phyloP scores from a whole-genome alignment of 1,140 invertebrate species.

The Heliconius hewitsoni region DNA sequence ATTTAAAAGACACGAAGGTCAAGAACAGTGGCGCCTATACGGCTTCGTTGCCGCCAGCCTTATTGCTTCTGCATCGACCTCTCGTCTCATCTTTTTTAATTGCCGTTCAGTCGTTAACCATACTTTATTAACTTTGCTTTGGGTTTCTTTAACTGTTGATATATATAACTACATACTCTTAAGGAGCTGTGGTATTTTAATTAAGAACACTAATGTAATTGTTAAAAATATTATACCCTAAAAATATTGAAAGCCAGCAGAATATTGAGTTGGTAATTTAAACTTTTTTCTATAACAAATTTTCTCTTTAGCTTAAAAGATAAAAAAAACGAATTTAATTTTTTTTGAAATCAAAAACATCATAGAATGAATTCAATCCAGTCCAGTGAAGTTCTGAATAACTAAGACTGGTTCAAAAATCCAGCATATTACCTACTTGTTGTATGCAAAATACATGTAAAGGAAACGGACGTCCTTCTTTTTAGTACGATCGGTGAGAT shows the following conservation, averaged over 20 bases:
- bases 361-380: neutral
- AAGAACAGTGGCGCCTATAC: constrained; percentile 54
- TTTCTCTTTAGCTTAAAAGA: no score
- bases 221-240: no score
- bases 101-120: constrained; percentile 42
- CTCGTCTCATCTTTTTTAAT: constrained; percentile 43
- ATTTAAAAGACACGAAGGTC: constrained; percentile 56
- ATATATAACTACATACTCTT: neutral
- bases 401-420: constrained; percentile 21
- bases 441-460: constrained; percentile 58
- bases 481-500: constrained; percentile 53
- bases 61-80: constrained; percentile 53
- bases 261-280: no score
- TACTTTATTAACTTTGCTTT: constrained; percentile 48
- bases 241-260: no score
- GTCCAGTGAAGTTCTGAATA: neutral
- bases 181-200: neutral
- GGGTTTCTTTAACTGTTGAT: constrained; percentile 38
- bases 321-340: no score
- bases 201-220: neutral
- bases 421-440: neutral
- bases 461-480: constrained; percentile 76
- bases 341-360: neutral
- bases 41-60: constrained; percentile 53
- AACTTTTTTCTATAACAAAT: no score